Conservation (phyloP, 2,797 vertebrate genomes). For the Falco novaeseelandiae region DNA sequence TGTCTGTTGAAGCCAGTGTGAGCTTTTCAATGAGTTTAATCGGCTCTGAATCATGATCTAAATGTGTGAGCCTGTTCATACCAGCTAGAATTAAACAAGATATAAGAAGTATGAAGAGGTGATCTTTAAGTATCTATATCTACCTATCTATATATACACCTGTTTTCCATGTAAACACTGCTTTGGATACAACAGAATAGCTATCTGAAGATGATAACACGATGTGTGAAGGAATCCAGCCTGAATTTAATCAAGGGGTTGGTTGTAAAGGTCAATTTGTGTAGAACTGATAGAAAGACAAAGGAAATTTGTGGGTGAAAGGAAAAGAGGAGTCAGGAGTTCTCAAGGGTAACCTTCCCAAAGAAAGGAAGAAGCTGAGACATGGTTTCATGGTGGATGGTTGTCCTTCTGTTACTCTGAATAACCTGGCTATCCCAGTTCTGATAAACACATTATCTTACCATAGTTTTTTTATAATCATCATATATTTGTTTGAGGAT, state of each 20-base stretch:
- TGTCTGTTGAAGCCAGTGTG: conserved; percentile 14
- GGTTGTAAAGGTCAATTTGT: neutral
- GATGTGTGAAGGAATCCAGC: neutral
- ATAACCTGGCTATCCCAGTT: neutral
- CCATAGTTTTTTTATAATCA: neutral
- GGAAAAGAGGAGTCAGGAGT: neutral
- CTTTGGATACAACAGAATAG: neutral
- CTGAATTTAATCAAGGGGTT: neutral
- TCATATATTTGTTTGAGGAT: neutral
- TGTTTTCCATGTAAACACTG: neutral
- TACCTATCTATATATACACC: neutral
- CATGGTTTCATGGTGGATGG: neutral
- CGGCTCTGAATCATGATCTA: conserved; percentile 19
- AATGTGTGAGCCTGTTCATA: neutral
- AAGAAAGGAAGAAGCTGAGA: neutral
- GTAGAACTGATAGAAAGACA: neutral
- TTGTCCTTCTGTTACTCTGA: neutral
- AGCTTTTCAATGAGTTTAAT: conserved; percentile 46
- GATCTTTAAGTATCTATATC: neutral
- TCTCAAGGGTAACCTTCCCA: neutral
- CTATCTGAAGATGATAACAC: neutral
- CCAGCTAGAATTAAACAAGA: neutral
- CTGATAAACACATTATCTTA: neutral
- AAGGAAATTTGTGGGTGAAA: neutral
- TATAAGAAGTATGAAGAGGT: neutral